phyloP scores from a whole-genome alignment of 2,888 invertebrate species.

The Orthosia cruda region DNA sequence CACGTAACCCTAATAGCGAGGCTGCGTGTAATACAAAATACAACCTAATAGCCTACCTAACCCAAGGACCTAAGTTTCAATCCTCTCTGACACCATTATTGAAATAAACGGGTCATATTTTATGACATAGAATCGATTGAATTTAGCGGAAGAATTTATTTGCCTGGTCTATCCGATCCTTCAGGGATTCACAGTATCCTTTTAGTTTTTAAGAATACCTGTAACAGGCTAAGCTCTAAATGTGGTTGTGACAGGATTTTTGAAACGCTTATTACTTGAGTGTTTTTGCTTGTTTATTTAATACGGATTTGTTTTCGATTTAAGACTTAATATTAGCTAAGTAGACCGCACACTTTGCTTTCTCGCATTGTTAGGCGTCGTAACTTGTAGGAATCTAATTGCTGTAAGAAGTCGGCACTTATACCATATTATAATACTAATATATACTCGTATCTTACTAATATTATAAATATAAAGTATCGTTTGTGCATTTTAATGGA shows the following conservation, averaged over 20 bases:
- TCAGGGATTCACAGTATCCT: conserved; percentile 18
- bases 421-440: too few relatives aligned
- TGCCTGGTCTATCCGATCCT: conserved; percentile 1
- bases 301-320: conserved; percentile 11
- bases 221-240: conserved; percentile 8
- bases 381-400: neutral
- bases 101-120: conserved; percentile 68
- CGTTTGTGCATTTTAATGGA: too few relatives aligned
- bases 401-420: too few relatives aligned
- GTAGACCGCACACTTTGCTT: neutral
- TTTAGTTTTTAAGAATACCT: conserved; percentile 32
- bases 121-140: conserved; percentile 67
- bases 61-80: conserved; percentile 50
- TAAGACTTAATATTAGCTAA: neutral
- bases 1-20: conserved; percentile 33
- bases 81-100: conserved; percentile 64
- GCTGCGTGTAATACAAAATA: conserved; percentile 38
- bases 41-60: conserved; percentile 41
- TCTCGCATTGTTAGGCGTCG: neutral
- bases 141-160: conserved; percentile 63
- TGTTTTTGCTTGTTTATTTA: conserved; percentile 44
- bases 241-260: conserved; percentile 27
- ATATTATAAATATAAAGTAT: too few relatives aligned
- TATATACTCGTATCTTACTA: too few relatives aligned
- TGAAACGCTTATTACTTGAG: conserved; percentile 30